Base-by-base conservation (phyloP, 2,888 invertebrate species). In the Beris morrisii region DNA sequence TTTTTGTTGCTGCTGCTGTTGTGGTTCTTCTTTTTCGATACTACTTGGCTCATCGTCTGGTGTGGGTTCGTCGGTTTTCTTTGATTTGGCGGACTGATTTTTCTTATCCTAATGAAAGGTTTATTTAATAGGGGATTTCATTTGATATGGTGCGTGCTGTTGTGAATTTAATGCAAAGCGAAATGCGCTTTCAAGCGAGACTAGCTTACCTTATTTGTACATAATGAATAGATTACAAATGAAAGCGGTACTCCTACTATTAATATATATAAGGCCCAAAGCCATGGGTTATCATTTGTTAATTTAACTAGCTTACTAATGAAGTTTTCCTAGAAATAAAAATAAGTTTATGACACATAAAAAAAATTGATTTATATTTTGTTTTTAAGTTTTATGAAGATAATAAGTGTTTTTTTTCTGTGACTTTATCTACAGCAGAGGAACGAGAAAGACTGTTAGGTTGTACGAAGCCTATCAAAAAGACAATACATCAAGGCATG, bases 211-310 rank as follows among this genome's bases (percentile, higher is more conserved):
- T 85, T 79, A 65, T 75, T 80, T 15, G 79, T 71, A 68, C 91
- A 95, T 84, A 93, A 93, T 78, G 89, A 87, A 82, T 93, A 93
- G 74, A 93, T 85, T 76, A 91, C 78, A 74, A 92, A 82, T 64
- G 92, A 88, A 75, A 96, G 84, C 57, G 95, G 87, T 67, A 95
- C 81, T 75, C 92, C 90, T 75, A 90, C 82, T 67, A 87, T 86
- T 72, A 95, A 81, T 75, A 94, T 85, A 82, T 91, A 91, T 64
- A 94, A 88, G 56, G 88, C 93, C 90, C 93, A 97, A 75, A 95
- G 84, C 90, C 94, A 93, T 38, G 97, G 97, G 78, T 92, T 88
- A 70, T 92, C 90, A 73, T 90, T 89, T 69, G 93, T 90, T 76
- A 88, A 88, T 76, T 86, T 85, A 75, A 91, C 84, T 74, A 91